These are phyloP conservation scores for Neuroscelio doddi DNA, from an alignment of 2,888 invertebrate genomes.

Conservation along the genomic window DNA sequence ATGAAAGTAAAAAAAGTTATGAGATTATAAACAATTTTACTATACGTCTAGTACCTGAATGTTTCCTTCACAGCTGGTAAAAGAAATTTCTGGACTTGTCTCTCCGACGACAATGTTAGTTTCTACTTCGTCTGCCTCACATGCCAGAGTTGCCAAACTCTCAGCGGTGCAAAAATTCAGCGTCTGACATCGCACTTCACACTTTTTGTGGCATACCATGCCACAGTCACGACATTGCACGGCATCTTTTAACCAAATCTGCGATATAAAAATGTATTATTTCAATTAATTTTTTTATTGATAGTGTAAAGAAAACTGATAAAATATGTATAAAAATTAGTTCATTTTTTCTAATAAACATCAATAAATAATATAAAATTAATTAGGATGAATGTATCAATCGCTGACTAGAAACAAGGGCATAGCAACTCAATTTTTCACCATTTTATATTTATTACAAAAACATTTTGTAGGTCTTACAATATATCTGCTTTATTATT, in stretches of 20 bases:
- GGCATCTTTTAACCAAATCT: conserved; percentile 98
- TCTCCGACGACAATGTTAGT: conserved; percentile 58
- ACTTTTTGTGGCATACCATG: conserved; percentile 96
- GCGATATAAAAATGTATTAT: conserved; percentile 1
- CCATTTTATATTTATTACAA: neutral
- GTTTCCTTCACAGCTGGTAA: conserved; percentile 69
- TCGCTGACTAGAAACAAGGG: too few species aligned
- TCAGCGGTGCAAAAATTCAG: conserved; percentile 78
- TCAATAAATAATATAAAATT: too few species aligned
- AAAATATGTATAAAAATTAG: too few species aligned
- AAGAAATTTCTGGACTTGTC: conserved; percentile 67
- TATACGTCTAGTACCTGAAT: conserved; percentile 70
- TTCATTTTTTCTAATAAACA: too few species aligned
- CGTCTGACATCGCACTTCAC: conserved; percentile 88
- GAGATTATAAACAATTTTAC: conserved; percentile 56
- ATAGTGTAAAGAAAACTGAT: too few species aligned
- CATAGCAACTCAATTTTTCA: too few species aligned
- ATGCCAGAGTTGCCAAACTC: conserved; percentile 60
- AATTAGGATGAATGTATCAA: too few species aligned
- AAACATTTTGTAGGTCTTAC: too few species aligned
- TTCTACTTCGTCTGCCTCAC: conserved; percentile 68
- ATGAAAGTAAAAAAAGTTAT: conserved; percentile 27
- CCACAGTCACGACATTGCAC: conserved; percentile 92
- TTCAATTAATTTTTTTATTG: conserved; percentile 5
- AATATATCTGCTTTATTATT: too few species aligned